phyloP scores from a whole-genome alignment of 1,140 invertebrate species.

The Vanessa tameamea region DNA sequence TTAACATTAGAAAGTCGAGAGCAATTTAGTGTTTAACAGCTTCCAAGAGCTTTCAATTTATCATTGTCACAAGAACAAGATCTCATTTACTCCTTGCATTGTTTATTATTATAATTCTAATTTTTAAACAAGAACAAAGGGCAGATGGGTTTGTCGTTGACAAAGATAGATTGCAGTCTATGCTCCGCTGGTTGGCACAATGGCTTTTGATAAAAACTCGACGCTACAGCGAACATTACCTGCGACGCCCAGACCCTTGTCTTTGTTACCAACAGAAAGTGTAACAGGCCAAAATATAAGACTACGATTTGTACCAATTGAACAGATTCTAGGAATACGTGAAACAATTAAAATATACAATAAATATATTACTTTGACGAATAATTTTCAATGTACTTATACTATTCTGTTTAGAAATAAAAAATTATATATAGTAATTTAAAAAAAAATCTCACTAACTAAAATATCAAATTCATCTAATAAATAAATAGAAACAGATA shows the following conservation, averaged over 20 bases:
- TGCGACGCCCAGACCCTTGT: constrained; percentile 52
- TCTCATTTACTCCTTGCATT: constrained; percentile 39
- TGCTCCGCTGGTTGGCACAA: constrained; percentile 57
- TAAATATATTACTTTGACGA: background rate
- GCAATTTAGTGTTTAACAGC: background rate
- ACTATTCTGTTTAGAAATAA: background rate
- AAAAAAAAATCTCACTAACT: too few relatives aligned
- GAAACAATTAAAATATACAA: constrained; percentile 2
- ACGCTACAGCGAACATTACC: constrained; percentile 60
- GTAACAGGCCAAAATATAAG: constrained; percentile 27
- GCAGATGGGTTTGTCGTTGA: constrained; percentile 61
- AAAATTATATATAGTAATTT: too few relatives aligned
- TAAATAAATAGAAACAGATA: background rate
- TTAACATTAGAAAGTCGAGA: background rate
- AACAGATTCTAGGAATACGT: background rate
- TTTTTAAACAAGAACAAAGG: constrained; percentile 74
- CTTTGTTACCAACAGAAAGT: constrained; percentile 45
- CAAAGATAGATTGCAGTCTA: constrained; percentile 66
- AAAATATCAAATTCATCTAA: background rate
- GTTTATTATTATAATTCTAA: constrained; percentile 68
- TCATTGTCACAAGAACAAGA: constrained; percentile 26
- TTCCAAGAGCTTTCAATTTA: constrained; percentile 10
- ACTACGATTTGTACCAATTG: background rate
- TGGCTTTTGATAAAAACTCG: constrained; percentile 55
- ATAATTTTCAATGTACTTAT: background rate